Evolutionary conservation across 2,113 vertebrate species (phyloP), one percentile per base, ranked within the genome.

Genomic region (Peromyscus californicus): DNA sequence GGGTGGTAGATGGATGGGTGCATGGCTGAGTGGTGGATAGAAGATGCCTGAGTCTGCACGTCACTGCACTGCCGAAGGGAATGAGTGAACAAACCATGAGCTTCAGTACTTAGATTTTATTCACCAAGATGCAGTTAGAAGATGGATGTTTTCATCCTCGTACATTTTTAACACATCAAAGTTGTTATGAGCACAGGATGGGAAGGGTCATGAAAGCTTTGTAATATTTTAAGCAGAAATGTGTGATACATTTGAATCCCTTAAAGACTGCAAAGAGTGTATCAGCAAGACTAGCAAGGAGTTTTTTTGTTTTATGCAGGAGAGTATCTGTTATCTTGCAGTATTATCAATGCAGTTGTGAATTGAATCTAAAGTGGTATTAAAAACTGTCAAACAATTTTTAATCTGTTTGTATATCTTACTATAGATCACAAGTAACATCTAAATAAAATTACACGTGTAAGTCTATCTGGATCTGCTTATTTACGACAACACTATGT

Each of bases 381-480:
- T 98, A 98, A 98, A 97, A 94, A 97, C 97, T 97, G 95, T 96
- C 98, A 98, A 98, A 89, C 90, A 97, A 98, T 90, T 98, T 98
- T 98, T 98, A 98, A 84, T 98, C 97, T 96, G 96, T 98, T 99
- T 98, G 95, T 98, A 98, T 98, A 98, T 97, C 97, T 97, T 98
- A 98, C 85, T 98, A 98, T 31, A 45, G 80, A 97, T 98, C 98
- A 98, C 97, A 98, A 98, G 97, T 98, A 98, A 97, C 97, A 97
- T 96, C 97, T 29, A 86, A 99, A 99, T 99, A 99, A 99, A 99
- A 98, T 95, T 82, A 98, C 97, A 98, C 96, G 98, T 99, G 98
- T 98, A 96, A 98, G 79, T 91, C 94, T 97, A 93, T 97, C 89
- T 96, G 69, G 89, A 45, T 97, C n/a, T 96, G 79, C 90, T 98